Evolutionary conservation across 2,113 vertebrate genomes (phyloP).

Genomic region (Gopherus flavomarginatus): DNA sequence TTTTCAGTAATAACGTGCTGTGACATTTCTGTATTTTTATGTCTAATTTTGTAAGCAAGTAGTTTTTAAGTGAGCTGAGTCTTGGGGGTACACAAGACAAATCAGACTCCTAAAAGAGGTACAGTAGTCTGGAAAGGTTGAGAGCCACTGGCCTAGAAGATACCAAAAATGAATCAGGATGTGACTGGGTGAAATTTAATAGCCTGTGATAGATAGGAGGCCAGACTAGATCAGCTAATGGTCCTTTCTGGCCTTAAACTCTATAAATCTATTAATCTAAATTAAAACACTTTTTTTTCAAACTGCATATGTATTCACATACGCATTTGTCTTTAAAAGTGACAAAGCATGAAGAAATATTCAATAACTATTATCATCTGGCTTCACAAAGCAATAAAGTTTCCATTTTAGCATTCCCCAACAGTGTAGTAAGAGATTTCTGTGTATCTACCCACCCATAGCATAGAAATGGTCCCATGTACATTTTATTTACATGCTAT

Average conservation of each 20-base stretch:
- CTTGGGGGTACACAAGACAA: no score
- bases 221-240: neutral
- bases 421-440: neutral
- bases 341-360: conserved; percentile 48
- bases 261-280: neutral
- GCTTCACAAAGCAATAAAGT: conserved; percentile 22
- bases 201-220: neutral
- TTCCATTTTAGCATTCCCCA: neutral
- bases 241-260: neutral
- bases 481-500: conserved; percentile 26
- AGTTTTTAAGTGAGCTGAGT: no score
- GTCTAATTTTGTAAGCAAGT: no score
- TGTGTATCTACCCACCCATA: neutral
- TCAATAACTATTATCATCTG: conserved; percentile 34
- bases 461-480: conserved; percentile 6
- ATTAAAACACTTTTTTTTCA: conserved; percentile 2
- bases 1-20: no score
- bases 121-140: no score
- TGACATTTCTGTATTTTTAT: no score
- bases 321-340: conserved; percentile 12
- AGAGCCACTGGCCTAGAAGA: neutral
- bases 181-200: neutral
- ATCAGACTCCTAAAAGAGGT: no score
- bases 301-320: neutral
- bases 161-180: neutral